These are phyloP conservation scores for Bugula neritina DNA, from an alignment of 2,888 invertebrate genomes.

Conservation along the genomic window DNA sequence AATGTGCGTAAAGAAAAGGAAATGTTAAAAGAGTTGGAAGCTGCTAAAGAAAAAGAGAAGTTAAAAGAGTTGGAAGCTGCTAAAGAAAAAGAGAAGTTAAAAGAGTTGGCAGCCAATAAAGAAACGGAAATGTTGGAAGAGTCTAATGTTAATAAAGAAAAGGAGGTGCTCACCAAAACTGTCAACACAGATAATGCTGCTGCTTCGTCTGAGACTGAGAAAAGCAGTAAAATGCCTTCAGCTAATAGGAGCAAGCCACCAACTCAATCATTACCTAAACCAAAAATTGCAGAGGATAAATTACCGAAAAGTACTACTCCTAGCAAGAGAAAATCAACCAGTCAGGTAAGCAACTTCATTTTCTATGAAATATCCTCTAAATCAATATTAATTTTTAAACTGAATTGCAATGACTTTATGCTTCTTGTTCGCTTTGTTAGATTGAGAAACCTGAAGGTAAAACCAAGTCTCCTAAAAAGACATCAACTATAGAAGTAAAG, in stretches of 20 bases:
- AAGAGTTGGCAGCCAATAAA: neutral
- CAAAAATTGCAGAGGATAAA: too few species aligned
- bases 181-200: neutral
- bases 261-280: too few species aligned
- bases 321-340: too few species aligned
- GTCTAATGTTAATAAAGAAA: neutral
- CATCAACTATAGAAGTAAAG: neutral
- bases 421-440: too few species aligned
- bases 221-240: too few species aligned
- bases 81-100: neutral
- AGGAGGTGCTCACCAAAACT: neutral
- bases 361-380: too few species aligned
- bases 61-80: neutral
- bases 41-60: neutral
- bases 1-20: conserved; percentile 39
- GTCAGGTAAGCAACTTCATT: too few species aligned
- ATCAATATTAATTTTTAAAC: too few species aligned
- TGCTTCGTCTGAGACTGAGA: neutral
- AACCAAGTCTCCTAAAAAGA: neutral
- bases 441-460: neutral
- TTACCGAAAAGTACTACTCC: too few species aligned
- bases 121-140: neutral
- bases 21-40: conserved; percentile 30
- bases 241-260: too few species aligned
- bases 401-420: too few species aligned